Base-by-base conservation (phyloP, 2,888 invertebrate genomes). In the Scaptomyza parva region DNA sequence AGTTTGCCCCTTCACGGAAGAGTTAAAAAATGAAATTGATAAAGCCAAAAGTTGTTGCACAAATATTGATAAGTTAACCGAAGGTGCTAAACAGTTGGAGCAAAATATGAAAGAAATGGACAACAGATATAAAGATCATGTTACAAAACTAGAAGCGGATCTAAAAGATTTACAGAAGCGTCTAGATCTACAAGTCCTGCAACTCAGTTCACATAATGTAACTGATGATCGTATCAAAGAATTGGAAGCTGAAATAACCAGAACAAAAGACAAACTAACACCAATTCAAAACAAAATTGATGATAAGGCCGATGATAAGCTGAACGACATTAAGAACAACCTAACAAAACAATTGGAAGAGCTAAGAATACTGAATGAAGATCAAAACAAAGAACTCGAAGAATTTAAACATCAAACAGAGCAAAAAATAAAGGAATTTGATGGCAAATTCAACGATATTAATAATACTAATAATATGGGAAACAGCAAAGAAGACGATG, bases 21-120 rank as follows among this genome's bases (percentile, higher is more conserved):
- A 40, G 3, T 12, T 68, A n/a, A 12, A 41, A n/a, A n/a, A 6
- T 1, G 24, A 66, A 20, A n/a, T 48, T 0, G 33, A 37, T 1
- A 55, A 22, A 1, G 53, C 61, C 0, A 24, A 50, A 2, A 8
- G 14, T 1, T 70, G 57, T 12, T 74, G 70, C n/a, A 28, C 47
- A 5, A 41, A 60, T 5, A 26, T 78, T 11, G 65, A 50, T 0
- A 40, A 33, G 0, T 17, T 76, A n/a, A 3, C 0, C 2, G 7
- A 47, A 0, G 18, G 44, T 3, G 7, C 22, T 1, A 14, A 40
- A 12, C 1, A 55, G 2, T 1, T 62, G 20, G 3, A 14, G 6
- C n/a, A 8, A 0, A 22, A 48, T 9, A 7, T 63, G 0, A 9
- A 6, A 0, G 1, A 24, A 5, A 28, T 74, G 37, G 54, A 54